phyloP scores from a whole-genome alignment of 2,113 vertebrate genomes.

The Hemicordylus capensis region DNA sequence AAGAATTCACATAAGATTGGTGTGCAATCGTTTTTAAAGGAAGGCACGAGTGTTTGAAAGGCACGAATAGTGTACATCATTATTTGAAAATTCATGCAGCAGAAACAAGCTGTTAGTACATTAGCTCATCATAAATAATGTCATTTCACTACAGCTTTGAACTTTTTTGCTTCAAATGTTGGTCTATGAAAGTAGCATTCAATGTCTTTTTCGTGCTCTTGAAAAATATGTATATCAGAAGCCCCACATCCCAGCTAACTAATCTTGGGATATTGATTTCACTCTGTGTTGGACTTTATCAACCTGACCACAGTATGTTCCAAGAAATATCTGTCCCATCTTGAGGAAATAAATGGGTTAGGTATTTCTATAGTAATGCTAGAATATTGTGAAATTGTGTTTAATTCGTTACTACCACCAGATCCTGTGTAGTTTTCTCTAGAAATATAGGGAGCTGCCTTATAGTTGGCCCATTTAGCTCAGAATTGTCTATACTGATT shows the following conservation, averaged over 20 bases:
- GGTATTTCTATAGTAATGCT: neutral
- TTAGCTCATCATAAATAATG: constrained; percentile 58
- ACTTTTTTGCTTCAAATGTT: constrained; percentile 82
- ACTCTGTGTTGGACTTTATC: constrained; percentile 28
- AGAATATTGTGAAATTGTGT: constrained; percentile 2
- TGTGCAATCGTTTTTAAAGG: constrained; percentile 65
- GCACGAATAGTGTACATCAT: constrained; percentile 36
- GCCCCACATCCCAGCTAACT: neutral
- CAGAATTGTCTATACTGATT: too few relatives aligned
- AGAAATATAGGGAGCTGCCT: too few relatives aligned
- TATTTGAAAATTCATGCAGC: constrained; percentile 63
- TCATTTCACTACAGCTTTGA: constrained; percentile 55
- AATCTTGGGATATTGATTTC: neutral
- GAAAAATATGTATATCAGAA: neutral
- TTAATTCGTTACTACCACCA: neutral
- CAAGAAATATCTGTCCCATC: constrained; percentile 6
- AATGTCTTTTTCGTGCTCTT: neutral
- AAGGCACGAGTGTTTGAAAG: constrained; percentile 46
- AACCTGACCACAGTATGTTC: neutral
- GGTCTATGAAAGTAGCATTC: constrained; percentile 62
- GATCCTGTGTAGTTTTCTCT: neutral
- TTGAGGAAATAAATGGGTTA: neutral
- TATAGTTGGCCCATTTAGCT: too few relatives aligned
- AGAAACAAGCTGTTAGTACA: constrained; percentile 55
- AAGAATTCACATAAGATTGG: constrained; percentile 49